phyloP scores from a whole-genome alignment of 2,113 vertebrate species.

The Pongo abelii region DNA sequence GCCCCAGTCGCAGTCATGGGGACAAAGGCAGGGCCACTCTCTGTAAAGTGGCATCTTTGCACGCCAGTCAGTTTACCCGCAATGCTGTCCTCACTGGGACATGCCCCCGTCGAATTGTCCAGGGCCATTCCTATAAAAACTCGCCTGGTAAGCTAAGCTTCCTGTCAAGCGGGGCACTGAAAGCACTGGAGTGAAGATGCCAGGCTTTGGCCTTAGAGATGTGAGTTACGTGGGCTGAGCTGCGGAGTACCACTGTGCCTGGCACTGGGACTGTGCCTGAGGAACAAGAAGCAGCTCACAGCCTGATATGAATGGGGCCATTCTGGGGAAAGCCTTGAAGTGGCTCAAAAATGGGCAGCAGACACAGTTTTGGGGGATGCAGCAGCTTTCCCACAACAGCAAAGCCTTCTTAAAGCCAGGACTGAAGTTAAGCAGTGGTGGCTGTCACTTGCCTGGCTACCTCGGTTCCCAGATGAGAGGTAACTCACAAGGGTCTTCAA shows the following conservation, averaged over 20 bases:
- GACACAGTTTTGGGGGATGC: too few species aligned
- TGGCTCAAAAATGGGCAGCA: too few species aligned
- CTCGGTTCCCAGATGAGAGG: not conserved
- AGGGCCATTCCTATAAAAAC: not conserved
- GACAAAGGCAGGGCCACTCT: not conserved
- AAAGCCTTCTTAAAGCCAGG: not conserved
- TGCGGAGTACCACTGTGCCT: fast-evolving
- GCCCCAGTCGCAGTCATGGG: fast-evolving
- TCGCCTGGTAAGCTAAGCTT: not conserved
- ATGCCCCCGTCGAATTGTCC: too few species aligned
- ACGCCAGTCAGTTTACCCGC: not conserved
- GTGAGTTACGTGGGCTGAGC: fast-evolving
- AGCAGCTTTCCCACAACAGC: not conserved
- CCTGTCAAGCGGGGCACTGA: not conserved
- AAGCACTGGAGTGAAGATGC: not conserved
- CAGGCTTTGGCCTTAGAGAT: not conserved
- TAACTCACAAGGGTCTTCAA: not conserved
- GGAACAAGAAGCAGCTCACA: not conserved
- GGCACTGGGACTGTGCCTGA: too few species aligned
- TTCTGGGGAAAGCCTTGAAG: not conserved
- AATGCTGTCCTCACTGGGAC: not conserved
- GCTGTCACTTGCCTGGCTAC: too few species aligned
- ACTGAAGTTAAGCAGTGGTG: not conserved
- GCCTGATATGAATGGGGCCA: fast-evolving
- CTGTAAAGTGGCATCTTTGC: too few species aligned